Conservation (phyloP, 2,797 vertebrate genomes). For the Mormyrops boulengeri region DNA sequence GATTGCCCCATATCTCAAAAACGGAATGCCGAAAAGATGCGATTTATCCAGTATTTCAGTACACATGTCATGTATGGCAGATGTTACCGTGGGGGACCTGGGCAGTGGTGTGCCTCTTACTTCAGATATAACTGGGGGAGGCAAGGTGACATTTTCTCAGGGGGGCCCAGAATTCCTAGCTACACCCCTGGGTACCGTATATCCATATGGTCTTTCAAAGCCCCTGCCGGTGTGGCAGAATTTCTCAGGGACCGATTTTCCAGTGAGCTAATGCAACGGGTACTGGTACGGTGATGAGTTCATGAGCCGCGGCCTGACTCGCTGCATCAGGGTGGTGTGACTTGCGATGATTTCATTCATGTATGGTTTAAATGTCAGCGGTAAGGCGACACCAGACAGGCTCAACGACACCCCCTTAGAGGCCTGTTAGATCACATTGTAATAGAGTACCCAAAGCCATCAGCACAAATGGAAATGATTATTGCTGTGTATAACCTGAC, state of each 20-base stretch:
- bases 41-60: neutral
- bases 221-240: neutral
- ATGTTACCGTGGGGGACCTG: neutral
- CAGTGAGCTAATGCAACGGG: no score
- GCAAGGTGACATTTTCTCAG: neutral
- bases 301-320: neutral
- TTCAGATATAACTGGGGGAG: neutral
- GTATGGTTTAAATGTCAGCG: neutral
- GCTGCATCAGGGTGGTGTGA: neutral
- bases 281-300: neutral
- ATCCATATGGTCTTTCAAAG: neutral
- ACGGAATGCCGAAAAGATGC: neutral
- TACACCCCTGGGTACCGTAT: neutral
- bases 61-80: neutral
- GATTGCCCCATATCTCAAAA: neutral
- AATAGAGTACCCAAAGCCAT: neutral
- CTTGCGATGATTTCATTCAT: neutral
- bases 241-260: neutral
- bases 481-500: neutral
- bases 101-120: neutral
- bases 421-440: neutral
- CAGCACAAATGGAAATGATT: neutral
- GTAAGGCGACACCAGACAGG: neutral
- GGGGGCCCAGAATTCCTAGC: neutral
- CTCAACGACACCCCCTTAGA: neutral